Conservation (phyloP, 1,140 invertebrate genomes). For the Aphelinus certus region DNA sequence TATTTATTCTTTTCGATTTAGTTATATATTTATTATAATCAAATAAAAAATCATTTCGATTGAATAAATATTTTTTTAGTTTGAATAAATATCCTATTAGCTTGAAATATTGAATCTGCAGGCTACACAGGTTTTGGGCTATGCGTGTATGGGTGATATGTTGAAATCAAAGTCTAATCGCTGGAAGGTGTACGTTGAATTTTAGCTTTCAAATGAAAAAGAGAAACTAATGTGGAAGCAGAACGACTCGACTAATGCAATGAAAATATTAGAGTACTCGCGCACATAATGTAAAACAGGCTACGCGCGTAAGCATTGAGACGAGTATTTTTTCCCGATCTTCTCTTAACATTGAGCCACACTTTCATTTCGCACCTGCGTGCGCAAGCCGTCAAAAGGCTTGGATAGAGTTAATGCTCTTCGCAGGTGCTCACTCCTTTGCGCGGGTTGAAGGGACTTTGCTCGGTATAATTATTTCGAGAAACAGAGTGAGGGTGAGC, state of each 20-base stretch:
- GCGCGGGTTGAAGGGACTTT: neutral
- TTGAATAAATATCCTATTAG: too few relatives aligned
- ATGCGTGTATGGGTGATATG: too few relatives aligned
- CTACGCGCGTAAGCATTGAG: neutral
- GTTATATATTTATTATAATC: too few relatives aligned
- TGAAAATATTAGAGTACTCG: conserved; percentile 43
- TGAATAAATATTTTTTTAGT: too few relatives aligned
- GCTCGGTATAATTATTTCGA: conserved; percentile 24
- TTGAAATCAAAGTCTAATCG: too few relatives aligned
- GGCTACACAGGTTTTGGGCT: too few relatives aligned
- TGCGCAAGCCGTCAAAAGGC: neutral
- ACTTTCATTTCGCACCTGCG: neutral
- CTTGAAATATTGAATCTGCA: too few relatives aligned
- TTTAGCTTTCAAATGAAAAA: neutral
- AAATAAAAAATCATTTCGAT: too few relatives aligned
- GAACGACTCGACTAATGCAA: conserved; percentile 45
- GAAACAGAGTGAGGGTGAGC: neutral
- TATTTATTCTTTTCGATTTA: too few relatives aligned
- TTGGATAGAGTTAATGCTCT: neutral
- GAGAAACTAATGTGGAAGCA: neutral
- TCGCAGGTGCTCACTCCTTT: neutral
- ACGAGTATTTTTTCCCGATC: conserved; percentile 16
- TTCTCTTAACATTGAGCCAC: neutral
- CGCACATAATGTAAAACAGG: conserved; percentile 1
- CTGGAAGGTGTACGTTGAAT: too few relatives aligned